phyloP scores from a whole-genome alignment of 2,113 vertebrate species.

The Pygoscelis adeliae region DNA sequence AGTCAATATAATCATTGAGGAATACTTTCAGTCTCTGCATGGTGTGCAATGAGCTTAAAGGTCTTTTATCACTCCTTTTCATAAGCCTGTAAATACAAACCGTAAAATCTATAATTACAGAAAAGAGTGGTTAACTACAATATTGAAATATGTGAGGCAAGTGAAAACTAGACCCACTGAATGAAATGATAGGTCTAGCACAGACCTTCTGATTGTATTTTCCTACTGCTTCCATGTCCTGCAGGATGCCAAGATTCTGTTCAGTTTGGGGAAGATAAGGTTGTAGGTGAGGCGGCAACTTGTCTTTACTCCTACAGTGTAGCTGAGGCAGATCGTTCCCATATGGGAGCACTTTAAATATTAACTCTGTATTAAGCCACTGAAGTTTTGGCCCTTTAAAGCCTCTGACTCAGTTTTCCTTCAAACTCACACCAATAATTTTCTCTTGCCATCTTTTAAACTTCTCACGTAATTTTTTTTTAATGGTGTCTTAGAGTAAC shows the following conservation, averaged over 20 bases:
- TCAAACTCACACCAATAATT: background rate
- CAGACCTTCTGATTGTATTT: background rate
- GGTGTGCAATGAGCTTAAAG: conserved; percentile 16
- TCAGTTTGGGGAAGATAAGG: background rate
- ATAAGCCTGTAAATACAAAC: conserved; percentile 34
- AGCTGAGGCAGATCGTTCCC: background rate
- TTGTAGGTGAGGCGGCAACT: background rate
- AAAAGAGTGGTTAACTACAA: background rate
- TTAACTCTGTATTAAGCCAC: background rate
- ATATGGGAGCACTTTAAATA: background rate
- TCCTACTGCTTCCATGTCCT: background rate
- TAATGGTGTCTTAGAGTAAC: background rate
- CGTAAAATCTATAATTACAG: conserved; percentile 23
- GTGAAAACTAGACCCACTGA: background rate
- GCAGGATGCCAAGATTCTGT: background rate
- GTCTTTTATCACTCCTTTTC: conserved; percentile 32
- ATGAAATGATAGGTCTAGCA: background rate
- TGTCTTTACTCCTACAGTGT: background rate
- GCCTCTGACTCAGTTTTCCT: background rate
- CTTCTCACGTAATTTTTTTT: background rate
- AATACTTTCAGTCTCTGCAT: background rate
- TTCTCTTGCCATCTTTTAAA: background rate
- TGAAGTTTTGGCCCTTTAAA: background rate
- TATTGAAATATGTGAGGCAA: background rate
- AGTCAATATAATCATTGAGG: conserved; percentile 27